A percentile compares a stretch with the other conserved stretches of the same genome.
phyloP scores from a whole-genome alignment of 2,797 vertebrate species.

The Thunnus albacares region DNA sequence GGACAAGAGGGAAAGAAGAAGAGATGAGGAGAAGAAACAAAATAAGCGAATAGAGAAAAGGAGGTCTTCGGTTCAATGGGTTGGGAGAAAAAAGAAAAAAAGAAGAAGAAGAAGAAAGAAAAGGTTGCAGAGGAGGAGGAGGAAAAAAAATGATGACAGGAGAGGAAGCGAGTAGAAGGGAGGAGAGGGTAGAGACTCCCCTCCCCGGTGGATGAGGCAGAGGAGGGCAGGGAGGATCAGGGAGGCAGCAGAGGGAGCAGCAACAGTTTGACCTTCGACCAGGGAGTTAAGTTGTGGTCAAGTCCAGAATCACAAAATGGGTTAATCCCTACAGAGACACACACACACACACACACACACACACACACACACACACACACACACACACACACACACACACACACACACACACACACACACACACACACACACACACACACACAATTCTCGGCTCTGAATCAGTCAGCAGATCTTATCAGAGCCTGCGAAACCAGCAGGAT shows the following conservation, averaged over 20 bases:
- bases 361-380: background rate
- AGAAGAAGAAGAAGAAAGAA: background rate
- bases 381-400: too few relatives aligned
- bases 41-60: background rate
- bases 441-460: constrained; percentile 52
- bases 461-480: constrained; percentile 65
- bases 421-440: background rate
- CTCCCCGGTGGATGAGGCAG: background rate
- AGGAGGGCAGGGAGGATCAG: constrained; percentile 29
- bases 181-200: background rate
- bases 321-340: constrained; percentile 38
- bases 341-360: too few relatives aligned
- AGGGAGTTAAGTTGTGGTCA: constrained; percentile 71
- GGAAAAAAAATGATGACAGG: background rate
- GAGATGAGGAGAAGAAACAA: background rate
- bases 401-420: background rate
- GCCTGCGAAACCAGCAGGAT: constrained; percentile 52
- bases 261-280: constrained; percentile 73
- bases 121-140: too few relatives aligned
- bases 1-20: background rate
- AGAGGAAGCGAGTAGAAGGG: background rate
- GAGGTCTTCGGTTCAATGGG: background rate
- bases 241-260: constrained; percentile 38
- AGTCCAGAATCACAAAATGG: constrained; percentile 74
- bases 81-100: background rate